Evolutionary conservation across 1,140 invertebrate genomes (phyloP).

Genomic region (Micrasema longulum): DNA sequence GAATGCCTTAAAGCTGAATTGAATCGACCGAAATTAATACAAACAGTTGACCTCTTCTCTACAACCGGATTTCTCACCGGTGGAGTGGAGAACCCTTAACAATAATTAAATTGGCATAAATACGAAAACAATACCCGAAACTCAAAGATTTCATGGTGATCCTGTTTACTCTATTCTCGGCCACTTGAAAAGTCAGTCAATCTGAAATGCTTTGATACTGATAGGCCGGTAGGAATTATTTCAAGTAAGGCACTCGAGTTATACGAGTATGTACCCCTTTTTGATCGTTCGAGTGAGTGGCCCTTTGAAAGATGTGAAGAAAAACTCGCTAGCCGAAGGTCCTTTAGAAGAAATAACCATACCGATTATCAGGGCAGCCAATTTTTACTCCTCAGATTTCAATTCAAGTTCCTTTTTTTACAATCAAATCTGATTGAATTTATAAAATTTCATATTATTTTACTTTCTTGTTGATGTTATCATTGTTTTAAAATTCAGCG

Average conservation of each 20-base stretch:
- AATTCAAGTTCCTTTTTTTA: too few species aligned
- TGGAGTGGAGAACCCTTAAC: constrained; percentile 23
- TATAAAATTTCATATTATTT: too few species aligned
- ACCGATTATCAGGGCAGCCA: too few species aligned
- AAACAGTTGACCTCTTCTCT: constrained; percentile 21
- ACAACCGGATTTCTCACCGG: constrained; percentile 37
- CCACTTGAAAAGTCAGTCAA: constrained; percentile 46
- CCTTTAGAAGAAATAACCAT: too few species aligned
- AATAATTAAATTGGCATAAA: constrained; percentile 46
- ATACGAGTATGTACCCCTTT: constrained; percentile 2
- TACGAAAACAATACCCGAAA: constrained; percentile 43
- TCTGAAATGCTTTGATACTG: constrained; percentile 46
- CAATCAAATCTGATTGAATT: too few species aligned
- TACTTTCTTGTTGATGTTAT: too few species aligned
- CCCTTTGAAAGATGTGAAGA: constrained; percentile 11
- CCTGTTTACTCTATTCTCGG: constrained; percentile 39
- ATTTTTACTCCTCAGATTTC: too few species aligned
- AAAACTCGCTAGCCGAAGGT: constrained; percentile 7
- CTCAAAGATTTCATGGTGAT: constrained; percentile 30
- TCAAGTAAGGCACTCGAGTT: constrained; percentile 42
- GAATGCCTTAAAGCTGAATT: constrained; percentile 9
- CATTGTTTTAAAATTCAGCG: too few species aligned
- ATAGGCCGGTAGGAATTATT: constrained; percentile 41
- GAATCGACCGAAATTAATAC: constrained; percentile 10
- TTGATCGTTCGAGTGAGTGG: constrained; percentile 17